phyloP scores from a whole-genome alignment of 2,888 invertebrate species.

The Philaethria dido region DNA sequence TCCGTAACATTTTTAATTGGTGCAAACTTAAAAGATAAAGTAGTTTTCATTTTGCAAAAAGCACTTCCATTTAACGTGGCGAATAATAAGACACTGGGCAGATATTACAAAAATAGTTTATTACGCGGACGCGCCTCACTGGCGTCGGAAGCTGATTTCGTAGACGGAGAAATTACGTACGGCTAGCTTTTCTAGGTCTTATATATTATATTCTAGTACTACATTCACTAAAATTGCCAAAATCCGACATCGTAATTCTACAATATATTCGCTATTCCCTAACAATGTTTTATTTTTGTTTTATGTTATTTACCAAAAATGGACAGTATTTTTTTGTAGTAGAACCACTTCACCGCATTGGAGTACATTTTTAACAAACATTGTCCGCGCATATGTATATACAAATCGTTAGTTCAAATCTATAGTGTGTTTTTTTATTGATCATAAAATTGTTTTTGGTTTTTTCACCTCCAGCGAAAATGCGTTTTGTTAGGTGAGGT shows the following conservation, averaged over 20 bases:
- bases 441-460: background rate
- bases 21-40: conserved; percentile 10
- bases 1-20: background rate
- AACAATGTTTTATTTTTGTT: background rate
- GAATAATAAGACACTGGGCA: conserved; percentile 60
- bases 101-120: conserved; percentile 65
- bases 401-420: conserved; percentile 6
- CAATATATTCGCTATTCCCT: conserved; percentile 15
- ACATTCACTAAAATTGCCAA: conserved; percentile 34
- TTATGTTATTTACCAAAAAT: conserved; percentile 6
- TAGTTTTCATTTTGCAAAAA: conserved; percentile 37
- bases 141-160: conserved; percentile 59
- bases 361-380: conserved; percentile 12
- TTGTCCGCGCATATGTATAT: background rate
- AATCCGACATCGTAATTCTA: conserved; percentile 20
- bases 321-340: conserved; percentile 1
- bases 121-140: conserved; percentile 59
- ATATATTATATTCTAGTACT: conserved; percentile 35
- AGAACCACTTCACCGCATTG: conserved; percentile 14
- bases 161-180: conserved; percentile 51
- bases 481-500: too few species aligned
- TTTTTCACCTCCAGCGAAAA: too few species aligned
- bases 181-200: conserved; percentile 40
- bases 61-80: conserved; percentile 54
- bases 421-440: background rate